Evolutionary conservation across 2,113 vertebrate species (phyloP), one percentile per base, ranked within the genome.

Genomic region (Scomber scombrus): DNA sequence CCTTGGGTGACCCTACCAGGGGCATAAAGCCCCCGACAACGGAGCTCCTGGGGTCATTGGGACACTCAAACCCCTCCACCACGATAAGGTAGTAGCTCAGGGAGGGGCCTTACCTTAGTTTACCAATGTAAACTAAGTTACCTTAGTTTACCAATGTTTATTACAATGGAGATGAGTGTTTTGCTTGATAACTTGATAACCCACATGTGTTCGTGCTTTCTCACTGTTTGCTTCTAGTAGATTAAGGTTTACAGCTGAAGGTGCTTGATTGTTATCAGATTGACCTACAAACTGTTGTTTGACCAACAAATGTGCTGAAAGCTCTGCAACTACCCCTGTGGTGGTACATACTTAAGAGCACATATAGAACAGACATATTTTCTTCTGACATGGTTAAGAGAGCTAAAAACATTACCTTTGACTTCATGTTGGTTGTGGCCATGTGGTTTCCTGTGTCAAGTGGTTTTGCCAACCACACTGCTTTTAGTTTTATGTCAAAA

Each of bases 201-300:
- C 12, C 14, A 74, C 8, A 23, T 31, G 23, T 49, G 8, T 40
- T 13, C 43, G 47, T 67, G 7, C 34, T 40, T 71, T 66, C 21
- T 6, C 34, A 40, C 10, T 56, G 26, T 26, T 26, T 26, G 23
- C 23, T 26, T 26, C 23, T 26, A 26, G 23, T 26, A 26, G 2
- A 2, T 26, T 3, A 72, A 50, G 2, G 18, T 52, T 74, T 23
- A 50, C 43, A 68, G 26, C 3, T 72, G 34, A 77, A 19, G 45
- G 50, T 56, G 11, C 21, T 31, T 51, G 43, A 43, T 29, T 69
- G 14, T 63, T 65, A 63, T 76, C 70, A 67, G 63, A 45, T 45
- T 80, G 57, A 34, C 64, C 68, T 69, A 78, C 57, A 82, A 65
- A 76, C 54, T 34, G 16, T 68, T 62, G 29, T 63, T 68, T 71